phyloP scores from a whole-genome alignment of 30 jellyfish, hydroid and myxozoan genomes.

The Haliclystus octoradiatus region DNA sequence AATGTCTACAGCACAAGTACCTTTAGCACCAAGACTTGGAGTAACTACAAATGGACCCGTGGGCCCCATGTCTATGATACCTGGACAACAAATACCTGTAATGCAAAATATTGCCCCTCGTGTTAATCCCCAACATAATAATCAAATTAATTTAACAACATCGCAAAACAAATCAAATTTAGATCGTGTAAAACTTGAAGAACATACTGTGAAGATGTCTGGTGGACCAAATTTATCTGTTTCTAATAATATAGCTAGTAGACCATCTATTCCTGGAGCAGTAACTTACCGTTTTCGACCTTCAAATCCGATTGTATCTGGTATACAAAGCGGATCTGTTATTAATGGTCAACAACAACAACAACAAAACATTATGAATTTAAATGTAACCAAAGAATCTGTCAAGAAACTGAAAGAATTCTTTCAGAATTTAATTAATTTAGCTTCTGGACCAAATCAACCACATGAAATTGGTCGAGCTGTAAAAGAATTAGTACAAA shows the following conservation, averaged over 20 bases:
- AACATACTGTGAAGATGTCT: no score
- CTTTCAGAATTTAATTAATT: slow-evolving; percentile 86
- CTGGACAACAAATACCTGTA: slow-evolving; percentile 66
- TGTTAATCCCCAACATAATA: no score
- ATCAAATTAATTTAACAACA: no score
- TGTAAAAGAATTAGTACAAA: slow-evolving; percentile 95
- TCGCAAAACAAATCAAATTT: no score
- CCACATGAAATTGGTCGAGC: slow-evolving; percentile 95
- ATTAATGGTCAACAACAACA: slow-evolving; percentile 16
- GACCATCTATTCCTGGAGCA: slow-evolving; percentile 82
- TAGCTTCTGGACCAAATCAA: slow-evolving; percentile 97
- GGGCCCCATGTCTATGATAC: slow-evolving; percentile 37
- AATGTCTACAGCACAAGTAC: slow-evolving; percentile 69
- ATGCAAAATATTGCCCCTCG: slow-evolving; percentile 63
- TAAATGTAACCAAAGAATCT: slow-evolving; percentile 82
- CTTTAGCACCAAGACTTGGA: slow-evolving; percentile 71
- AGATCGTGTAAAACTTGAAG: no score
- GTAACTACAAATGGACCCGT: slow-evolving; percentile 48
- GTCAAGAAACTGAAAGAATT: slow-evolving; percentile 89
- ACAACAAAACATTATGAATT: slow-evolving; percentile 16
- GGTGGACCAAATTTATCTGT: slow-evolving; percentile 9
- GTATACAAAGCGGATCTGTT: neutral
- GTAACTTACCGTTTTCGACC: slow-evolving; percentile 87
- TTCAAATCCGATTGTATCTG: slow-evolving; percentile 4
- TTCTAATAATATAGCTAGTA: slow-evolving; percentile 1